Evolutionary conservation across 1,140 invertebrate species (phyloP).

Genomic region (Euwallacea similis): DNA sequence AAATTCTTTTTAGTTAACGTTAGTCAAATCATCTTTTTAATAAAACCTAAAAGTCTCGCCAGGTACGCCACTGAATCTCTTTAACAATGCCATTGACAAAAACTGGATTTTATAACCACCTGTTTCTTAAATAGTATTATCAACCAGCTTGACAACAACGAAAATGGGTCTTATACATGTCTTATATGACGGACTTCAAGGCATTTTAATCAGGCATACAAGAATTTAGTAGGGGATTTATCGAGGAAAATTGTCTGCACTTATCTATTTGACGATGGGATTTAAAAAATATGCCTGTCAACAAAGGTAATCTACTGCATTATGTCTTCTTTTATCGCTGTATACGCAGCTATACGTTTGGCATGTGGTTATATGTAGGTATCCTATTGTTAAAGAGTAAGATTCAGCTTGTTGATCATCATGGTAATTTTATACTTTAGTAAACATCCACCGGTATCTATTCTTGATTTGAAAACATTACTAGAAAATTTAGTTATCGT

Average conservation of each 20-base stretch:
- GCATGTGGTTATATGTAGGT: too few species aligned
- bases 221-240: conserved; percentile 1
- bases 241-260: background rate
- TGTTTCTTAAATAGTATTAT: conserved; percentile 25
- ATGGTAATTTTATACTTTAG: too few species aligned
- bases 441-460: too few species aligned
- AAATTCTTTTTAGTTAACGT: background rate
- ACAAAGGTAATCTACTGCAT: conserved; percentile 22
- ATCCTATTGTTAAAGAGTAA: too few species aligned
- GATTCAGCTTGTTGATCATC: too few species aligned
- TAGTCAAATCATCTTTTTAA: background rate
- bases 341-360: too few species aligned
- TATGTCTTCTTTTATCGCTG: background rate
- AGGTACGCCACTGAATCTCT: conserved; percentile 11
- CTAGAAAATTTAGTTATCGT: too few species aligned
- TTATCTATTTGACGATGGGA: conserved; percentile 9
- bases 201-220: conserved; percentile 17
- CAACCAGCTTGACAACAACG: conserved; percentile 18
- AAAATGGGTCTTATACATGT: conserved; percentile 9
- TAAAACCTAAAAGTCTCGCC: background rate
- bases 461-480: too few species aligned
- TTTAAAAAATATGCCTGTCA: conserved; percentile 21
- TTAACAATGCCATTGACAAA: conserved; percentile 8
- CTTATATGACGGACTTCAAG: background rate
- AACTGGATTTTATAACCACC: conserved; percentile 24